These are phyloP conservation scores for Danio choprae DNA, from an alignment of 2,797 vertebrate genomes.

Conservation along the genomic window DNA sequence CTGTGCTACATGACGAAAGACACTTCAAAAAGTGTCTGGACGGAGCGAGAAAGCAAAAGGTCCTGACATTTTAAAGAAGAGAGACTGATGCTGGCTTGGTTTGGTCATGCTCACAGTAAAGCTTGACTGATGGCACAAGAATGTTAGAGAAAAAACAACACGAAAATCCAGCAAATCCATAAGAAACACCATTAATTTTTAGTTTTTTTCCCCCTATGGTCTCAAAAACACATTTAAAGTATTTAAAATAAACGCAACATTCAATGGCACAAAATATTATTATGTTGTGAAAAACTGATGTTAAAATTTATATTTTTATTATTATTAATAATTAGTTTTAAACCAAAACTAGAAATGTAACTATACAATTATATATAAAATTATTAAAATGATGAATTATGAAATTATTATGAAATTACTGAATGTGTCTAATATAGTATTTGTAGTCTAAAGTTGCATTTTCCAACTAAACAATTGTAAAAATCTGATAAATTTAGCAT, in stretches of 20 bases:
- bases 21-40: constrained; percentile 9
- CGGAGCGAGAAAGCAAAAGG: not conserved
- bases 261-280: not conserved
- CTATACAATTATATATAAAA: not conserved
- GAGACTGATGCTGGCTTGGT: not conserved
- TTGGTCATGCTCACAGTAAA: not conserved
- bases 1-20: constrained; percentile 2
- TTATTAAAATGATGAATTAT: too few relatives aligned
- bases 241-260: not conserved
- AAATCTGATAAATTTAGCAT: too few relatives aligned
- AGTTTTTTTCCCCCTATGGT: not conserved
- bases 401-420: too few relatives aligned
- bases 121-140: constrained; percentile 1
- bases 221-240: not conserved
- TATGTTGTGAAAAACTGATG: not conserved
- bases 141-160: constrained; percentile 10
- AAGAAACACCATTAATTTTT: not conserved
- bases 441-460: too few relatives aligned
- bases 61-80: constrained; percentile 6
- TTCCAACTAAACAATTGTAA: too few relatives aligned
- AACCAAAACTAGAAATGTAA: not conserved
- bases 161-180: not conserved
- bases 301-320: not conserved
- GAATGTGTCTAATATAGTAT: too few relatives aligned
- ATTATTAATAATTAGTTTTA: too few relatives aligned